Conservation (phyloP, 2,113 vertebrate genomes). For the Thunnus maccoyii region DNA sequence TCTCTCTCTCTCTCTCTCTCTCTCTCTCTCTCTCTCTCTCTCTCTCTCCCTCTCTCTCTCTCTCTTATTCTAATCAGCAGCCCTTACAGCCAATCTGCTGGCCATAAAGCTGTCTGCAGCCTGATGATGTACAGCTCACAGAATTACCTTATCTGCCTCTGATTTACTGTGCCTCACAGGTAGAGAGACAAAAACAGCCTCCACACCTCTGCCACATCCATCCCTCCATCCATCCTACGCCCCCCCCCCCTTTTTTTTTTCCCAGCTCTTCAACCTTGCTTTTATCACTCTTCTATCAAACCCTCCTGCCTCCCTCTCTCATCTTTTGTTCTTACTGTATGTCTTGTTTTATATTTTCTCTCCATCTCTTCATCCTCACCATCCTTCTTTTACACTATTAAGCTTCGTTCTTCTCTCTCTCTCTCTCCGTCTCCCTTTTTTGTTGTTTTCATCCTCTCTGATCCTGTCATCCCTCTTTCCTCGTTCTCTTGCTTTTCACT, state of each 20-base stretch:
- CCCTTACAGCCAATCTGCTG: conserved; percentile 81
- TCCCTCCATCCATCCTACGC: conserved; percentile 43
- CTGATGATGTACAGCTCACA: conserved; percentile 69
- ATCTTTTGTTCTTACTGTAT: conserved; percentile 18
- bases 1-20: neutral
- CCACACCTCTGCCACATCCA: conserved; percentile 70
- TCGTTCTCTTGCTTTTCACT: neutral
- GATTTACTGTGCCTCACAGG: conserved; percentile 81
- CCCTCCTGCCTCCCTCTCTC: neutral
- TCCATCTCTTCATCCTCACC: neutral
- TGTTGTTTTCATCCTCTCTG: neutral
- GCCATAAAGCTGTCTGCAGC: conserved; percentile 74
- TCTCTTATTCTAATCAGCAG: conserved; percentile 72
- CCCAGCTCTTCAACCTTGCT: conserved; percentile 34
- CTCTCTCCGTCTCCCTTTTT: conserved; percentile 26
- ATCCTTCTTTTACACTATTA: neutral
- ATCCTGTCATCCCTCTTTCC: neutral
- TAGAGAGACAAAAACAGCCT: conserved; percentile 76
- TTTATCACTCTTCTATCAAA: conserved; percentile 57
- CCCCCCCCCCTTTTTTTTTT: neutral
- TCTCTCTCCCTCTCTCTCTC: neutral
- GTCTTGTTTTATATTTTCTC: conserved; percentile 9
- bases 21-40: neutral
- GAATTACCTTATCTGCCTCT: conserved; percentile 77
- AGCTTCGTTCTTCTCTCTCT: conserved; percentile 14